Evolutionary conservation across 2,888 invertebrate species (phyloP).

Genomic region (Icerya purchasi): DNA sequence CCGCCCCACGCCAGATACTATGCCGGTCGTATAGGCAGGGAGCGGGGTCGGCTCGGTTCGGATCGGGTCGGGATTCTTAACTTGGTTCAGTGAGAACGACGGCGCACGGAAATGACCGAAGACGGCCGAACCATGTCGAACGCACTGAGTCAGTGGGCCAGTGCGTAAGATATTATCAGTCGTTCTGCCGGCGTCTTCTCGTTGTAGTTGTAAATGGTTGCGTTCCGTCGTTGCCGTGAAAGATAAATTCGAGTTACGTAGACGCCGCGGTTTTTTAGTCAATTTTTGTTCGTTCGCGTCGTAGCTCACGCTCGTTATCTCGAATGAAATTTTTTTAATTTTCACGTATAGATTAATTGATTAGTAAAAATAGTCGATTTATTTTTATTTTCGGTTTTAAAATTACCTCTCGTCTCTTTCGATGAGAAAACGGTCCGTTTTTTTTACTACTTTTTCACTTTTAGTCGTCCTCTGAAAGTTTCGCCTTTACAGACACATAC

Average conservation of each 20-base stretch:
- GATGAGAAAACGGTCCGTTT: background rate
- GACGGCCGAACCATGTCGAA: constrained; percentile 16
- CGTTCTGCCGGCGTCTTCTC: constrained; percentile 4
- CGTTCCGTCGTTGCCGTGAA: too few species aligned
- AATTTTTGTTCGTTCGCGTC: background rate
- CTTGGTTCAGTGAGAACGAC: too few species aligned
- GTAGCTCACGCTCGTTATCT: too few species aligned
- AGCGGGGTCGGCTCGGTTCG: too few species aligned
- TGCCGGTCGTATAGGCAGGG: too few species aligned
- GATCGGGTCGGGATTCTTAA: too few species aligned
- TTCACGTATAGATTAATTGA: background rate
- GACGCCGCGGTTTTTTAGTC: background rate
- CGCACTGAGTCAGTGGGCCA: constrained; percentile 23
- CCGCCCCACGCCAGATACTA: too few species aligned
- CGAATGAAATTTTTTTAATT: too few species aligned
- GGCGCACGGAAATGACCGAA: constrained; percentile 18
- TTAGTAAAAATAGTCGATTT: constrained; percentile 22
- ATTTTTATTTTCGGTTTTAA: constrained; percentile 12
- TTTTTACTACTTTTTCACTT: background rate
- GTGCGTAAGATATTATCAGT: background rate
- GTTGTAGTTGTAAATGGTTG: too few species aligned
- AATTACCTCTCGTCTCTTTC: background rate
- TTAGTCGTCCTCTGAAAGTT: too few species aligned
- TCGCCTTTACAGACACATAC: too few species aligned
- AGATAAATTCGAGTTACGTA: too few species aligned